Conservation (phyloP, 2,113 vertebrate species). For the Falcunculus frontatus region DNA sequence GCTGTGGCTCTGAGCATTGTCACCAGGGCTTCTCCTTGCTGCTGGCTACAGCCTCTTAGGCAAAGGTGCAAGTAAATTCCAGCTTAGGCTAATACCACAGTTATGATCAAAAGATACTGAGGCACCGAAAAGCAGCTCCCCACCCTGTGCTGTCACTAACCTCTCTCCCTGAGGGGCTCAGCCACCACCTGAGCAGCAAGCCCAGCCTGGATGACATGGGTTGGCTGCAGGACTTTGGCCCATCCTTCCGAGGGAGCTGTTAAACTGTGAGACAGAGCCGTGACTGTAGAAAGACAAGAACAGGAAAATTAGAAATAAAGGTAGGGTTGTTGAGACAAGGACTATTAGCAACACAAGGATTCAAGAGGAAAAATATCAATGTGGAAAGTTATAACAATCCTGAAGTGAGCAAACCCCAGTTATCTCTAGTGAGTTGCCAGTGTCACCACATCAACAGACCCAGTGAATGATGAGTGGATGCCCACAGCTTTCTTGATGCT, state of each 20-base stretch:
- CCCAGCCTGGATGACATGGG: neutral
- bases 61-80: neutral
- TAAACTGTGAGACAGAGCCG: neutral
- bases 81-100: neutral
- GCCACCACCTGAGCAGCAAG: neutral
- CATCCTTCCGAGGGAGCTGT: neutral
- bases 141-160: neutral
- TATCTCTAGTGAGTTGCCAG: neutral
- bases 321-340: neutral
- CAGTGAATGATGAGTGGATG: neutral
- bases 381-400: neutral
- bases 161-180: neutral
- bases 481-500: neutral
- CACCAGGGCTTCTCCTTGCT: neutral
- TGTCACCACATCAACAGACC: neutral
- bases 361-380: neutral
- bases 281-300: neutral
- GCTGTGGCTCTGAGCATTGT: neutral
- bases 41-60: neutral
- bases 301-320: neutral
- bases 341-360: neutral
- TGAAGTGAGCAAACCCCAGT: neutral
- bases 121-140: neutral
- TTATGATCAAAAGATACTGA: neutral
- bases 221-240: neutral